Percentiles rank a stretch among this genome's conserved stretches.
phyloP scores from a whole-genome alignment of 92 coral and sea anemone genomes.

The Ricordea florida region DNA sequence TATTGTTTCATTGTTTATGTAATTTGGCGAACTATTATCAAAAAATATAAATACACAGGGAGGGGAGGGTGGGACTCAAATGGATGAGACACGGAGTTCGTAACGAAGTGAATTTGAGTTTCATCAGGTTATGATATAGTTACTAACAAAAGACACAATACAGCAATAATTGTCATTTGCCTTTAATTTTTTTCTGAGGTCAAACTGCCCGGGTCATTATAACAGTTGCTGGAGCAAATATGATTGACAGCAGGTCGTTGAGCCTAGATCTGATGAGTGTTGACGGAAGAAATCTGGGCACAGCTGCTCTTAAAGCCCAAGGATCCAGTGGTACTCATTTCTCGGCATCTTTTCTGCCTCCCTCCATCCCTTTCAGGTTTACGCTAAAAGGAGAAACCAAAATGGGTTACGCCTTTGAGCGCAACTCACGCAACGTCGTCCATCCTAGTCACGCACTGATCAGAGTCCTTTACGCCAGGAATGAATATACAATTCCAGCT shows the following conservation, averaged over 20 bases:
- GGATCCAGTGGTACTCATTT: constrained; percentile 64
- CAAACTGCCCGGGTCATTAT: constrained; percentile 49
- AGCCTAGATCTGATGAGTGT: constrained; percentile 49
- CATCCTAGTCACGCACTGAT: constrained; percentile 56
- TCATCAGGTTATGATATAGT: too few species aligned
- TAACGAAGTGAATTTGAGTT: too few species aligned
- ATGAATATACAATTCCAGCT: constrained; percentile 64
- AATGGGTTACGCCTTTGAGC: constrained; percentile 58
- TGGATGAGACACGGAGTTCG: too few species aligned
- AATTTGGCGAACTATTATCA: too few species aligned
- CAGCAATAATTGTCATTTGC: too few species aligned
- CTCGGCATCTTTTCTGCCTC: constrained; percentile 68
- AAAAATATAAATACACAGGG: too few species aligned
- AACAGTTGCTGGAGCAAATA: constrained; percentile 62
- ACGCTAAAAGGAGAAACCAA: constrained; percentile 69
- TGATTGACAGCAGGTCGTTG: constrained; percentile 26
- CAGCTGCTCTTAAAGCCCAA: constrained; percentile 41
- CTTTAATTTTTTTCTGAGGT: constrained; percentile 55
- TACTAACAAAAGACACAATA: too few species aligned
- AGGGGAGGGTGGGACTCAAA: too few species aligned
- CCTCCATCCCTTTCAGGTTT: constrained; percentile 62
- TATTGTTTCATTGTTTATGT: too few species aligned
- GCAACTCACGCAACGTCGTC: constrained; percentile 54
- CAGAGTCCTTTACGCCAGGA: constrained; percentile 57
- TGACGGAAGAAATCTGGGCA: constrained; percentile 7